A percentile compares a stretch with the other conserved stretches of the same genome.
Evolutionary conservation across 2,888 invertebrate species (phyloP).

Genomic region (Cheilosia pagana): DNA sequence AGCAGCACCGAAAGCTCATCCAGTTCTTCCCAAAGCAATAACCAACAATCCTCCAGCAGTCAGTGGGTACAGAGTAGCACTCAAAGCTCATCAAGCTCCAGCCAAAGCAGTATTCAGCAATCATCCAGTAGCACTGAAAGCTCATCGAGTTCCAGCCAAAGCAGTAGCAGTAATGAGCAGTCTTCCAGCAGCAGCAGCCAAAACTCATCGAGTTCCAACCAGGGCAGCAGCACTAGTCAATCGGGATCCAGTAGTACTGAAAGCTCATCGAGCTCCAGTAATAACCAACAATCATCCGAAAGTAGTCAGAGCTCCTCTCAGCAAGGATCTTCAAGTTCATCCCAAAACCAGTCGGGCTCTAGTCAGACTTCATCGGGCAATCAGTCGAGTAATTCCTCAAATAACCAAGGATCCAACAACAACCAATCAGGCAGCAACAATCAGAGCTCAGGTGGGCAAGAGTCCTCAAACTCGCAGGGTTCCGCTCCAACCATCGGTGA

Average conservation of each 20-base stretch:
- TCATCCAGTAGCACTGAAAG: not conserved
- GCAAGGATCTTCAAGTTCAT: slow-evolving; percentile 22
- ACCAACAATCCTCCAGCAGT: slow-evolving; percentile 19
- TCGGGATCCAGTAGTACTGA: not conserved
- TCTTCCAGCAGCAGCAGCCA: not conserved
- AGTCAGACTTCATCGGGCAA: slow-evolving; percentile 61
- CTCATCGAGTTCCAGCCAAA: not conserved
- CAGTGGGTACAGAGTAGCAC: slow-evolving; percentile 4
- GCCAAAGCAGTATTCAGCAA: slow-evolving; percentile 26
- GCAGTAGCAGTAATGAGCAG: not conserved
- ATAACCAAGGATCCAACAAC: slow-evolving; percentile 14
- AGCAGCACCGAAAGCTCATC: slow-evolving; percentile 32
- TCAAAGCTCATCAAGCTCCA: slow-evolving; percentile 7
- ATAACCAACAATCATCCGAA: slow-evolving; percentile 23
- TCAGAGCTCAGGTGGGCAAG: slow-evolving; percentile 2
- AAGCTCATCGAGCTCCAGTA: slow-evolving; percentile 2
- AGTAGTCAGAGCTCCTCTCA: slow-evolving; percentile 22
- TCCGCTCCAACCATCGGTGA: slow-evolving; percentile 7
- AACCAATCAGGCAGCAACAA: slow-evolving; percentile 16
- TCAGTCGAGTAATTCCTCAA: slow-evolving; percentile 29
- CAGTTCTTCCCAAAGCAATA: not conserved
- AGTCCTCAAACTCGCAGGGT: not conserved
- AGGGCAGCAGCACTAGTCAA: not conserved
- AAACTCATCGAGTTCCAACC: not conserved
- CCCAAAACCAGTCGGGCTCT: slow-evolving; percentile 42